Evolutionary conservation across 2,113 vertebrate species (phyloP).

Genomic region (Carassius auratus): DNA sequence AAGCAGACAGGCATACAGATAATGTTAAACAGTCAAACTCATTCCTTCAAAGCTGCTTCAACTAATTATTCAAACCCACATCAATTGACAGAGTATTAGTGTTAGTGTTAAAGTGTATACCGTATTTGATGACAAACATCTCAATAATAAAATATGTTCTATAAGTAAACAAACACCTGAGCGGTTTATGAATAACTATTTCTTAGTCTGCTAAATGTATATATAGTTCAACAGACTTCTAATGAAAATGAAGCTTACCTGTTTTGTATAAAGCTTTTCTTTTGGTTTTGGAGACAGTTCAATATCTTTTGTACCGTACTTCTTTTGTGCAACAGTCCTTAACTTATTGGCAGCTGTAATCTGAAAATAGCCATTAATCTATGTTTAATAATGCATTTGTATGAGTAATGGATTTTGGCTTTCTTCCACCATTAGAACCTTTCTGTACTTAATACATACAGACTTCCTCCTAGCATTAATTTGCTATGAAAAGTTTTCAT

Average conservation of each 20-base stretch:
- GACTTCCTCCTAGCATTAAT: neutral
- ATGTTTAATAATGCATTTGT: neutral
- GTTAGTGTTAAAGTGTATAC: neutral
- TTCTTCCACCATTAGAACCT: neutral
- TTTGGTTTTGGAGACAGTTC: too few species aligned
- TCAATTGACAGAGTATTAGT: neutral
- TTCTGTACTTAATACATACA: neutral
- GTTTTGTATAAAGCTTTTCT: too few species aligned
- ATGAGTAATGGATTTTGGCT: neutral
- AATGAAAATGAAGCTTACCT: too few species aligned
- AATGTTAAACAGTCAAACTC: neutral
- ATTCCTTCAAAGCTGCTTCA: neutral
- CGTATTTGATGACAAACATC: neutral
- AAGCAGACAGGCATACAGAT: neutral
- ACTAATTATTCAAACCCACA: neutral
- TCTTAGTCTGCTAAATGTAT: too few species aligned
- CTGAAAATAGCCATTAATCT: slow-evolving; percentile 60
- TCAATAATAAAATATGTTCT: neutral
- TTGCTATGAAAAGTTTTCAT: neutral
- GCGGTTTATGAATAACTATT: neutral
- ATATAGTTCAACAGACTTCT: too few species aligned
- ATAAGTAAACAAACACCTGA: neutral
- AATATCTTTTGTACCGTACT: slow-evolving; percentile 80
- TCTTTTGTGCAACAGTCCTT: slow-evolving; percentile 80
- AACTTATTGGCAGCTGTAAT: slow-evolving; percentile 82